Evolutionary conservation across 2,888 invertebrate genomes (phyloP).

Genomic region (Oeneis ivallda): DNA sequence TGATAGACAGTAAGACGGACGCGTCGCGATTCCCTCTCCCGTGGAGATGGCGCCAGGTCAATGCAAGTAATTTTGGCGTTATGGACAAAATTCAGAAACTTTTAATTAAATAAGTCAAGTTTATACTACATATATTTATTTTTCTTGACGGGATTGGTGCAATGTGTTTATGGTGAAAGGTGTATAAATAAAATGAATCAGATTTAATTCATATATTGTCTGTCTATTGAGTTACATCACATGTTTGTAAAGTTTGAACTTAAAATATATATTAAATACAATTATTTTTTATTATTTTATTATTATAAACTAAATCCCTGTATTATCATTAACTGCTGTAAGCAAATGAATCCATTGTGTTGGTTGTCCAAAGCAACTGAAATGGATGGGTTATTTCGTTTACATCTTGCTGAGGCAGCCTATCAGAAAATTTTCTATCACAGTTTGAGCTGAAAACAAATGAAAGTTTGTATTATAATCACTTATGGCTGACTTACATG

Average conservation of each 20-base stretch:
- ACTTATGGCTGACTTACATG: no score
- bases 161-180: conserved; percentile 8
- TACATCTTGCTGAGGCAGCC: conserved; percentile 80
- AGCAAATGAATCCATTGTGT: conserved; percentile 72
- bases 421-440: conserved; percentile 88
- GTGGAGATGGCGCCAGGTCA: no score
- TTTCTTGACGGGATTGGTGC: conserved; percentile 4
- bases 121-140: background rate
- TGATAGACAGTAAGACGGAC: no score
- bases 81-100: no score
- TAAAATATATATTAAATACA: conserved; percentile 72
- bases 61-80: no score
- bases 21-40: no score
- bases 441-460: conserved; percentile 85
- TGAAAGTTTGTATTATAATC: conserved; percentile 11
- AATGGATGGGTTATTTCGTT: conserved; percentile 57
- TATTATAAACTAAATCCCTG: conserved; percentile 81
- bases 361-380: conserved; percentile 67
- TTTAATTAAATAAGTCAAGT: no score
- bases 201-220: conserved; percentile 65
- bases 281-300: conserved; percentile 56
- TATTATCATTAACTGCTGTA: conserved; percentile 72
- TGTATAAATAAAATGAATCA: conserved; percentile 39
- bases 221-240: conserved; percentile 70
- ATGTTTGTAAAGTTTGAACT: conserved; percentile 73